These are phyloP conservation scores for Hecatera dysodea DNA, from an alignment of 2,888 invertebrate genomes.

Conservation along the genomic window DNA sequence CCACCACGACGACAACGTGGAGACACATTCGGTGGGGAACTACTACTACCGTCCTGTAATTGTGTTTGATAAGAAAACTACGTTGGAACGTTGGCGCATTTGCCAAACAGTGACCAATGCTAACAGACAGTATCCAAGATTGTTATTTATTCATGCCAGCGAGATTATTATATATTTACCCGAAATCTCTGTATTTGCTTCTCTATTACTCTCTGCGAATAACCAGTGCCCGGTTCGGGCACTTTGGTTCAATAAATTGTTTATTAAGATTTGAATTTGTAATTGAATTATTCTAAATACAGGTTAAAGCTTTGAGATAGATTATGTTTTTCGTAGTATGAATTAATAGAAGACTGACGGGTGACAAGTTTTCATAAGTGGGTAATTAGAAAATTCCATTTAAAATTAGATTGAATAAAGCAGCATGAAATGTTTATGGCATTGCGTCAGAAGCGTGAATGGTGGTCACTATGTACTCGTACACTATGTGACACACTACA, in stretches of 20 bases:
- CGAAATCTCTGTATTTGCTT: conserved; percentile 38
- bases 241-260: conserved; percentile 41
- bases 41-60: conserved; percentile 22
- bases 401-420: neutral
- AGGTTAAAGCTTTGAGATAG: neutral
- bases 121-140: conserved; percentile 28
- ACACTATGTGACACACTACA: too few relatives aligned
- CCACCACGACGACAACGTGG: too few relatives aligned
- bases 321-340: neutral
- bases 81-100: conserved; percentile 36
- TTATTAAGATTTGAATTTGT: conserved; percentile 45
- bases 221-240: conserved; percentile 10
- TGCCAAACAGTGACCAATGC: conserved; percentile 40
- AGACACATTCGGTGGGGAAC: too few relatives aligned
- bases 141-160: conserved; percentile 44
- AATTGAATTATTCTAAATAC: neutral
- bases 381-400: too few relatives aligned
- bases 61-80: conserved; percentile 42
- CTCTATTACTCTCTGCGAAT: conserved; percentile 39
- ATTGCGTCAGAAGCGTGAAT: too few relatives aligned
- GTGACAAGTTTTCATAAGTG: neutral
- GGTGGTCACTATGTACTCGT: too few relatives aligned
- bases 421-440: too few relatives aligned
- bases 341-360: neutral
- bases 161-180: conserved; percentile 45